phyloP scores from a whole-genome alignment of 2,797 vertebrate genomes.

The Lates japonicus region DNA sequence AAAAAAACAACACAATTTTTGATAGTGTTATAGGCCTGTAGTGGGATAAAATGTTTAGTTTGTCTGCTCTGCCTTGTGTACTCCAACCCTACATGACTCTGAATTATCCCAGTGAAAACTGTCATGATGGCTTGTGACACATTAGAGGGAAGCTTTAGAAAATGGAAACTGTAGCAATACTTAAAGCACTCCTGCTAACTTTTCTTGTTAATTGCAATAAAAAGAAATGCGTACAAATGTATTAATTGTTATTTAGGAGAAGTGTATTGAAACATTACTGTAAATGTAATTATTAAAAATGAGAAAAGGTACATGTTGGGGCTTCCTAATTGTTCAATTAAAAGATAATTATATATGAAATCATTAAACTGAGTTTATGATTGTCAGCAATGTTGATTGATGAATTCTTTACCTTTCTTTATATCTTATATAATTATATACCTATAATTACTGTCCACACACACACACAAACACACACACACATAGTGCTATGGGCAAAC shows the following conservation, averaged over 20 bases:
- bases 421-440: no score
- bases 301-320: slow-evolving; percentile 62
- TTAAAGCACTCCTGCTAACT: slow-evolving; percentile 76
- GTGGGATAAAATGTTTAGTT: slow-evolving; percentile 56
- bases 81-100: slow-evolving; percentile 43
- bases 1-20: slow-evolving; percentile 13
- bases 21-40: slow-evolving; percentile 52
- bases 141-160: slow-evolving; percentile 63
- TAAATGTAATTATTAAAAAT: slow-evolving; percentile 75
- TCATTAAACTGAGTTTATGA: slow-evolving; percentile 75
- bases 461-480: no score
- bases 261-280: slow-evolving; percentile 76
- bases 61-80: slow-evolving; percentile 67
- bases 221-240: slow-evolving; percentile 76
- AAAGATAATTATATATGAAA: slow-evolving; percentile 66
- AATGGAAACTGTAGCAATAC: slow-evolving; percentile 82
- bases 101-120: slow-evolving; percentile 49
- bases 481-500: no score
- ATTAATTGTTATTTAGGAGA: slow-evolving; percentile 79
- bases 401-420: slow-evolving; percentile 4
- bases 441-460: no score
- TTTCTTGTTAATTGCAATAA: slow-evolving; percentile 82
- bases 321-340: slow-evolving; percentile 72
- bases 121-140: slow-evolving; percentile 56
- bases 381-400: slow-evolving; percentile 52